Base-by-base conservation (phyloP, 2,888 invertebrate genomes). In the Schizotus pectinicornis region DNA sequence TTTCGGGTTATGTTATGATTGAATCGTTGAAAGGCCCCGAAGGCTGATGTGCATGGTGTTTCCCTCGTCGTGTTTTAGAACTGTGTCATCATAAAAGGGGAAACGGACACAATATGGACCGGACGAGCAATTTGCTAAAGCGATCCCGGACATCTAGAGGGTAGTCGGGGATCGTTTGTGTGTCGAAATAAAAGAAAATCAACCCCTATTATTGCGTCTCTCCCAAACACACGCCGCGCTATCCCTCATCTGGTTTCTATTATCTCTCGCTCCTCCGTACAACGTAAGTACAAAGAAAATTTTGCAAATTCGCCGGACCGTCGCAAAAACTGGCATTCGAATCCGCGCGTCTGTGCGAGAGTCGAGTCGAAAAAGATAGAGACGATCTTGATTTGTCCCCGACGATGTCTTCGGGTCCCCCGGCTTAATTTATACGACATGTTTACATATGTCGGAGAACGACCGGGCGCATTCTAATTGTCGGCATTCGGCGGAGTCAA, bases 391-490 rank as follows among this genome's bases (percentile, higher is more conserved):
- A 67, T 67, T 64, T 67, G 64, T 65, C 60, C 56, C 63, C 22
- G 22, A 22, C 22, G 22, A 22, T 22, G 63, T 67, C 68, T 64
- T 64, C 60, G 62, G 59, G 57, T 61, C 66, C 22, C 5, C 22
- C 22, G 22, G 63, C 73, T 74, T 76, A 77, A 77, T 77, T 77
- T 77, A 77, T 77, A 73, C 73, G 74, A 72, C 74, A 74, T 76
- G 77, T 77, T 76, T 77, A 77, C 77, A 77, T 75, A 75, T 77
- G 77, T 77, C 69, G 74, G 7, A 72, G 71, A 71, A 66, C 68
- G 71, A 67, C 62, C 72, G 73, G 74, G 74, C 74, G 74, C 76
- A 75, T 76, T 75, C 66, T 77, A 77, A 77, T 77, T 77, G 77
- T 75, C 75, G 76, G 75, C 73, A 67, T 58, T 59, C 39, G 56